These are phyloP conservation scores for Aptenodytes patagonicus DNA, from an alignment of 2,113 vertebrate species.

Conservation along the genomic window DNA sequence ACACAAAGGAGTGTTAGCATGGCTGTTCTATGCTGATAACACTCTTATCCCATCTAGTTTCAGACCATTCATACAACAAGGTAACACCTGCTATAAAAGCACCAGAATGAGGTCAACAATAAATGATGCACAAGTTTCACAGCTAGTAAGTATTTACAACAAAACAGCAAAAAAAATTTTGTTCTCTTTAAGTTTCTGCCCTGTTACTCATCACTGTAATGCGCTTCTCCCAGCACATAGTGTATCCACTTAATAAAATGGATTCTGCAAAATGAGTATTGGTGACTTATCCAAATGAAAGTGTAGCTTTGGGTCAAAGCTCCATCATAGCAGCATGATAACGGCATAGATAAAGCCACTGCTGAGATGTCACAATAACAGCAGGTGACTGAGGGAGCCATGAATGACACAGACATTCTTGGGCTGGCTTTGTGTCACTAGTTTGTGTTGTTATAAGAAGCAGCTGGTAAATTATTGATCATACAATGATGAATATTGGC, in stretches of 20 bases:
- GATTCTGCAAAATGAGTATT: neutral
- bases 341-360: neutral
- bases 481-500: neutral
- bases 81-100: neutral
- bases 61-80: neutral
- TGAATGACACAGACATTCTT: neutral
- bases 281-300: neutral
- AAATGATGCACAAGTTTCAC: neutral
- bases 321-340: neutral
- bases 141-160: neutral
- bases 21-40: neutral
- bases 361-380: neutral
- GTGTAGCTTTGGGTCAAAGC: neutral
- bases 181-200: neutral
- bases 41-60: neutral
- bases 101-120: neutral
- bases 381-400: neutral
- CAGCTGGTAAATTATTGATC: neutral
- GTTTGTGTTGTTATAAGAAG: neutral
- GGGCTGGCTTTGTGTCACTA: neutral
- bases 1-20: neutral
- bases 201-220: neutral
- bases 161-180: neutral
- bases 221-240: neutral
- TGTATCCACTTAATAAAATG: neutral